Base-by-base conservation (phyloP, 1,140 invertebrate species). In the Bursaphelenchus mucronatus region DNA sequence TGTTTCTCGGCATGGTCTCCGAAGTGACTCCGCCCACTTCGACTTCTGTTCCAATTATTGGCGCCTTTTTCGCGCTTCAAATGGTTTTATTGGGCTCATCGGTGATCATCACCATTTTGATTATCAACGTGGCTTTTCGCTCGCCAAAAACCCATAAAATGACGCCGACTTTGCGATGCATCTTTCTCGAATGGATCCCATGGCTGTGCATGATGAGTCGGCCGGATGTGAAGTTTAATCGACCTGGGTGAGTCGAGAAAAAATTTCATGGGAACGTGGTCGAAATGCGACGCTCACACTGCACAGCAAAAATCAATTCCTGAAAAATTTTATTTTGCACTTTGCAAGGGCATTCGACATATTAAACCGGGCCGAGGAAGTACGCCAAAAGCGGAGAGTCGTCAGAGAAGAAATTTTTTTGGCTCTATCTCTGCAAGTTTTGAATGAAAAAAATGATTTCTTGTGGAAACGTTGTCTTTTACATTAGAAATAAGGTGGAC, bases 131-230 rank as follows among this genome's bases (percentile, higher is more conserved):
- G 17, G 66, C 68, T 61, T 80, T 73, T 52, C 73, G 76, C 8
- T 71, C 67, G 11, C 75, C 76, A 17, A 73, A 70, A 43, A 78
- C 74, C 2, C 76, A 80, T 62, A 66, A 68, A 63, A 80, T 80
- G 70, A 55, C 54, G 73, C 82, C 83, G 64, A 84, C 92, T 90
- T 89, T 94, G 72, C 90, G 88, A 82, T 87, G 89, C 77, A 86
- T 94, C 79, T 92, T 97, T 84, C 87, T 95, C 74, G 90, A 90
- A 82, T 97, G 93, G 92, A 86, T 97, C 83, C 93, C 94, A 73
- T 94, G 90, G 87, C 84, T 95, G 75, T 86, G 96, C 76, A 87
- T 91, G 71, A 96, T 97, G 91, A 88, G 88, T 77, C 87, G 92
- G 75, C 93, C 93, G 61, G 86, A 91, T 44, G 90, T 90, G 85